Evolutionary conservation across 1,140 invertebrate genomes (phyloP).

Genomic region (Holotrichia oblita): DNA sequence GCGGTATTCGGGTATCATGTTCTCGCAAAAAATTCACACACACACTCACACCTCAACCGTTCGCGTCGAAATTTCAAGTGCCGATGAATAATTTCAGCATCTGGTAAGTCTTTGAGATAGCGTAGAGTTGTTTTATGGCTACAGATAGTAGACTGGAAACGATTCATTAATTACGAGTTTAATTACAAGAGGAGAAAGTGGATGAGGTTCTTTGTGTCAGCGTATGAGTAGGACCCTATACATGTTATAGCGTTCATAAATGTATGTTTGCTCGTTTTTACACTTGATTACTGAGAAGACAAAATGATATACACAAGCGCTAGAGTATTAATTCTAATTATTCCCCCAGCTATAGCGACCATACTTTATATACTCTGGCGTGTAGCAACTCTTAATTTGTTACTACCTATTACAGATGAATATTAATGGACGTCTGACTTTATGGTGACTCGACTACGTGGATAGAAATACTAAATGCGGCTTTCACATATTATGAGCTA

Average conservation of each 20-base stretch:
- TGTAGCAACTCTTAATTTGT: constrained; percentile 29
- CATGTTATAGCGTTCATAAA: not conserved
- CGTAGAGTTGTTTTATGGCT: constrained; percentile 51
- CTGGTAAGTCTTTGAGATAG: constrained; percentile 50
- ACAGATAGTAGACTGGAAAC: constrained; percentile 47
- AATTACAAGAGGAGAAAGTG: constrained; percentile 50
- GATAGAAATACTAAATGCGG: too few relatives aligned
- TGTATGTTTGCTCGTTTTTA: constrained; percentile 9
- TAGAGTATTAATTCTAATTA: constrained; percentile 30
- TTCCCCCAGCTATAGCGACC: not conserved
- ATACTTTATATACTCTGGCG: not conserved
- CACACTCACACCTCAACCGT: not conserved
- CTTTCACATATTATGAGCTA: too few relatives aligned
- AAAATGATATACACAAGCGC: not conserved
- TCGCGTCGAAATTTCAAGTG: constrained; percentile 22
- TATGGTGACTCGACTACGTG: not conserved
- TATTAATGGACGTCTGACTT: not conserved
- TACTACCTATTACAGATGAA: constrained; percentile 17
- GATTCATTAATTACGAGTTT: constrained; percentile 53
- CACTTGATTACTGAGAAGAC: not conserved
- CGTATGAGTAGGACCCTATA: not conserved
- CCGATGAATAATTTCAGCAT: constrained; percentile 45
- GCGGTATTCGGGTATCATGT: not conserved
- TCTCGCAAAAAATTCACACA: not conserved
- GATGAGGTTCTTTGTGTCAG: constrained; percentile 31